Evolutionary conservation across 2,888 invertebrate species (phyloP).

Genomic region (Galerucella nymphaeae): DNA sequence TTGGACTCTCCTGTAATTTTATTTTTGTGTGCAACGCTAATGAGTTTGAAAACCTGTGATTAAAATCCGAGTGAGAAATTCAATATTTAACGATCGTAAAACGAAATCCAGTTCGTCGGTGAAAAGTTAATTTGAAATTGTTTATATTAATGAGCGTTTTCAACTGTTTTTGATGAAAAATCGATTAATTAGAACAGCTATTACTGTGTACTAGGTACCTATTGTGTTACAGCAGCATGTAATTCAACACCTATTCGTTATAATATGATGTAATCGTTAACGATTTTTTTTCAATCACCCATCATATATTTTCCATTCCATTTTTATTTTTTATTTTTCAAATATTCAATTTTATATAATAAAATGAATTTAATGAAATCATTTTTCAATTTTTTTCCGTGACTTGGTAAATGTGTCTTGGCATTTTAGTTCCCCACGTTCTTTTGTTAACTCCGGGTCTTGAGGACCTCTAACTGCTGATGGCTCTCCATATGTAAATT

Average conservation of each 20-base stretch:
- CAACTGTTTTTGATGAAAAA: conserved; percentile 16
- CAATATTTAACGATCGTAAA: conserved; percentile 13
- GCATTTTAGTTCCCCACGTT: conserved; percentile 41
- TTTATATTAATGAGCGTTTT: conserved; percentile 19
- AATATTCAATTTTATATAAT: too few relatives aligned
- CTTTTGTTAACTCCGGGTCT: conserved; percentile 47
- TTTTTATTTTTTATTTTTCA: too few relatives aligned
- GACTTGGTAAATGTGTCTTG: conserved; percentile 46
- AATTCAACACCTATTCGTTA: conserved; percentile 2
- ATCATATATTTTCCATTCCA: too few relatives aligned
- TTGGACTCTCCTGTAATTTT: background rate
- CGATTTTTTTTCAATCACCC: background rate
- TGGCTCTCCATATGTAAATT: conserved; percentile 62
- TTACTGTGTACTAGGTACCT: background rate
- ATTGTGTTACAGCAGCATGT: conserved; percentile 22
- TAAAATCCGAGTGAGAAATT: conserved; percentile 21
- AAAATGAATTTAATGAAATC: conserved; percentile 10
- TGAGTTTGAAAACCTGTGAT: conserved; percentile 21
- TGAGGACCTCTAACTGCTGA: conserved; percentile 48
- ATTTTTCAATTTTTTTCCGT: conserved; percentile 9
- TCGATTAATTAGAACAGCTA: conserved; percentile 18
- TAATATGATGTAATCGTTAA: background rate
- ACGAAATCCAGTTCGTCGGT: background rate
- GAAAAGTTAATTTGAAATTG: conserved; percentile 19
- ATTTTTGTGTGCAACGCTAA: background rate